Evolutionary conservation across 1,140 invertebrate species (phyloP).

Genomic region (Sarcophaga peregrina): DNA sequence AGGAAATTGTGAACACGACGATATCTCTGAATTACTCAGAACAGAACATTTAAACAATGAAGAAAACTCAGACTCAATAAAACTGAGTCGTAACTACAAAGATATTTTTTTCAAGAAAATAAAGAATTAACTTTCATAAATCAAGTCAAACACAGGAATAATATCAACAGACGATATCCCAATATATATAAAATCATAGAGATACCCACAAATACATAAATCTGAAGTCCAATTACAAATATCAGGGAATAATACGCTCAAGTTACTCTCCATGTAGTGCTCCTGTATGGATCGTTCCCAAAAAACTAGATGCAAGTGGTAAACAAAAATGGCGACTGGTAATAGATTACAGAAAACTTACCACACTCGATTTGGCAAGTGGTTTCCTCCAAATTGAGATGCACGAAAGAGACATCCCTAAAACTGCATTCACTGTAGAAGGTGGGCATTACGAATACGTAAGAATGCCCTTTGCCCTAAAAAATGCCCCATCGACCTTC

Average conservation of each 20-base stretch:
- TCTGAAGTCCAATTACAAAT: constrained; percentile 29
- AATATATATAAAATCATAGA: constrained; percentile 44
- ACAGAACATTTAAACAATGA: too few species aligned
- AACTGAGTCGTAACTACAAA: too few species aligned
- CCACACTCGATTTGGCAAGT: not conserved
- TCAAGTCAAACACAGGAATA: too few species aligned
- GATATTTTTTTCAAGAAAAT: too few species aligned
- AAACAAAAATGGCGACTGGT: constrained; percentile 56
- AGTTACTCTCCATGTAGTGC: constrained; percentile 43
- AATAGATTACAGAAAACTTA: too few species aligned
- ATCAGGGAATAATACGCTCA: constrained; percentile 31
- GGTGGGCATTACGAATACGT: constrained; percentile 1
- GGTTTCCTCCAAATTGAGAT: not conserved
- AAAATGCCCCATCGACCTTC: not conserved
- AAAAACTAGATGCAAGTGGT: too few species aligned
- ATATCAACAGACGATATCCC: constrained; percentile 37
- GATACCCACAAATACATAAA: constrained; percentile 38
- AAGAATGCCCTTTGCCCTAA: too few species aligned
- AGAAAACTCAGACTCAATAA: too few species aligned
- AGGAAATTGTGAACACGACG: too few species aligned
- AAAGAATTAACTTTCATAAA: too few species aligned
- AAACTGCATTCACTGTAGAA: not conserved
- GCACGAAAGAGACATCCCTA: not conserved
- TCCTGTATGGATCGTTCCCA: constrained; percentile 48
- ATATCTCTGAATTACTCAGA: too few species aligned